Percentiles rank a stretch among this genome's conserved stretches.
phyloP scores from a whole-genome alignment of 1,140 invertebrate species.

The Brachionus angularis region DNA sequence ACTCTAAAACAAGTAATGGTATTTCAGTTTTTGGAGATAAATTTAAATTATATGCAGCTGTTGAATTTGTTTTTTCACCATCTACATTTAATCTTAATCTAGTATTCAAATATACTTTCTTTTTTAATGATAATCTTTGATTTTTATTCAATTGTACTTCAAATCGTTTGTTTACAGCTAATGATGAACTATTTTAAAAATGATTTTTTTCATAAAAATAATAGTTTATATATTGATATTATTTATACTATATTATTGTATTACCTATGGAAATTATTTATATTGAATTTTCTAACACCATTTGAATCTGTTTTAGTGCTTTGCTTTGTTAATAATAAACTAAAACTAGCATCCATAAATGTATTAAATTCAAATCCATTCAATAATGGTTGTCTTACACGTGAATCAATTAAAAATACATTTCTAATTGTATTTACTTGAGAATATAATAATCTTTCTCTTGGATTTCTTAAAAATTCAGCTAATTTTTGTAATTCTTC shows the following conservation, averaged over 20 bases:
- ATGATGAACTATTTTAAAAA: neutral
- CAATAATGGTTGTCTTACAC: slow-evolving; percentile 32
- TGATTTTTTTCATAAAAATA: neutral
- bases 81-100: slow-evolving; percentile 25
- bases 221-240: neutral
- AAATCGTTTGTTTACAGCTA: slow-evolving; percentile 34
- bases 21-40: slow-evolving; percentile 28
- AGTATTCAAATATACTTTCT: slow-evolving; percentile 27
- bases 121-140: slow-evolving; percentile 20
- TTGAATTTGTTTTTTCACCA: neutral
- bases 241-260: neutral
- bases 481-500: slow-evolving; percentile 11
- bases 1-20: slow-evolving; percentile 25
- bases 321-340: slow-evolving; percentile 26
- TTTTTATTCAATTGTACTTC: slow-evolving; percentile 35
- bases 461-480: slow-evolving; percentile 23
- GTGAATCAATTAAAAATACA: slow-evolving; percentile 40
- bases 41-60: slow-evolving; percentile 25
- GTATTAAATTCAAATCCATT: slow-evolving; percentile 43
- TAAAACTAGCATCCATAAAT: slow-evolving; percentile 11
- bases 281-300: slow-evolving; percentile 8
- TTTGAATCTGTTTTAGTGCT: slow-evolving; percentile 15
- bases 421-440: slow-evolving; percentile 42
- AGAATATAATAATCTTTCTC: slow-evolving; percentile 14
- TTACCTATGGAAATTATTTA: slow-evolving; percentile 22